phyloP scores from a whole-genome alignment of 2,888 invertebrate genomes.

The Hypena proboscidalis region DNA sequence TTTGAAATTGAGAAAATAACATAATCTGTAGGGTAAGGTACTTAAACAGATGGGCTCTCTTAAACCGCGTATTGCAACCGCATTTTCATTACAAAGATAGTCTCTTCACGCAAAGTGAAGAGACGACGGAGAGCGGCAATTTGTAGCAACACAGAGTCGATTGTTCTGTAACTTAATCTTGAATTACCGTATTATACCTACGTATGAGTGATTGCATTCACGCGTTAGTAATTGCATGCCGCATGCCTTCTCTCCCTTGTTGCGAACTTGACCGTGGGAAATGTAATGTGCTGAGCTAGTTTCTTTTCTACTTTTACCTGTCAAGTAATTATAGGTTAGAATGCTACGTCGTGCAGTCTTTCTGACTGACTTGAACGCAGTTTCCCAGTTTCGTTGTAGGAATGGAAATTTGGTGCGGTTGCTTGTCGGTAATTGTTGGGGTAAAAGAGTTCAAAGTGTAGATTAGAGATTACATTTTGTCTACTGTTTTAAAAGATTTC shows the following conservation, averaged over 20 bases:
- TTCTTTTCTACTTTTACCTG: slow-evolving; percentile 66
- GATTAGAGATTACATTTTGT: too few species aligned
- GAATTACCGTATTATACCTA: slow-evolving; percentile 14
- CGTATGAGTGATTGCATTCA: slow-evolving; percentile 38
- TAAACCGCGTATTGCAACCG: slow-evolving; percentile 3
- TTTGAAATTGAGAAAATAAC: too few species aligned
- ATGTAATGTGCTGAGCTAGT: slow-evolving; percentile 46
- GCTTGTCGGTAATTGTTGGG: background rate
- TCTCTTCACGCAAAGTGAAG: background rate
- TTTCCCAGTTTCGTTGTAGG: slow-evolving; percentile 1
- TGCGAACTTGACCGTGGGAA: slow-evolving; percentile 72
- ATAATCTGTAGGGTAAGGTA: too few species aligned
- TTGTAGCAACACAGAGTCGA: background rate
- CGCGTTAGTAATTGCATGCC: slow-evolving; percentile 42
- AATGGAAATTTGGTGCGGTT: background rate
- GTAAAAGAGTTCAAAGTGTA: too few species aligned
- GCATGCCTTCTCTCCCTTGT: slow-evolving; percentile 50
- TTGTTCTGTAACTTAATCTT: slow-evolving; percentile 23
- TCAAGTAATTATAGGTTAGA: slow-evolving; percentile 46
- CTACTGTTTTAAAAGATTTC: too few species aligned
- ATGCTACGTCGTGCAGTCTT: slow-evolving; percentile 33
- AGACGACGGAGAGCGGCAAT: slow-evolving; percentile 1
- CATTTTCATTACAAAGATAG: slow-evolving; percentile 16
- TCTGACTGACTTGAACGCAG: slow-evolving; percentile 1
- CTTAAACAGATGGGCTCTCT: slow-evolving; percentile 2